phyloP scores from a whole-genome alignment of 2,888 invertebrate genomes.

The Trisateles emortualis region DNA sequence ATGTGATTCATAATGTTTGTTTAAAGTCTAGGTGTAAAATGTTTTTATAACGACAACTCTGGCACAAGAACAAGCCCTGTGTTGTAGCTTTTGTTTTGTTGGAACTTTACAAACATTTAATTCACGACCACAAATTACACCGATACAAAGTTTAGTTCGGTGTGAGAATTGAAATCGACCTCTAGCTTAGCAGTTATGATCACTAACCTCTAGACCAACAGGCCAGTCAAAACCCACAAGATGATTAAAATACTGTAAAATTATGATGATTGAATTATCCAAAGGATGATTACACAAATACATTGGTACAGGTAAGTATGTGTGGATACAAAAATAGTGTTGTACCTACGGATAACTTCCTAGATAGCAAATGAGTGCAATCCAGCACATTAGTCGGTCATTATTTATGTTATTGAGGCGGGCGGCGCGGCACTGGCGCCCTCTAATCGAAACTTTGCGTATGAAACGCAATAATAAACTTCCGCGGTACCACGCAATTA shows the following conservation, averaged over 20 bases:
- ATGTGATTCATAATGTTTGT: no score
- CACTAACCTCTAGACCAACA: no score
- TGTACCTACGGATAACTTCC: constrained; percentile 53
- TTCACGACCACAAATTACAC: no score
- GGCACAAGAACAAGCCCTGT: no score
- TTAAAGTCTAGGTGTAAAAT: no score
- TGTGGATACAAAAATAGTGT: constrained; percentile 36
- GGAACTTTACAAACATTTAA: no score
- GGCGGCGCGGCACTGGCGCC: constrained; percentile 52
- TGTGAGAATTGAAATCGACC: no score
- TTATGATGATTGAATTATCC: constrained; percentile 10
- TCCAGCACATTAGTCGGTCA: constrained; percentile 60
- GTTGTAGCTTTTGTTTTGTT: no score
- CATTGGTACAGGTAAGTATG: constrained; percentile 7
- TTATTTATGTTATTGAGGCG: constrained; percentile 64
- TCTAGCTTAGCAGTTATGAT: no score
- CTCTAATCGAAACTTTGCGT: constrained; percentile 73
- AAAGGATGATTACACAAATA: constrained; percentile 8
- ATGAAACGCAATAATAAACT: constrained; percentile 73
- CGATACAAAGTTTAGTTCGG: no score
- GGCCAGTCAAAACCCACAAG: background rate
- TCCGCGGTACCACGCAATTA: constrained; percentile 75
- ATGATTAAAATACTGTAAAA: background rate
- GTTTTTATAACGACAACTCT: no score
- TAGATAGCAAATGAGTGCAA: constrained; percentile 65